Conservation (phyloP, 2,797 vertebrate species). For the Pantherophis vulpinus region DNA sequence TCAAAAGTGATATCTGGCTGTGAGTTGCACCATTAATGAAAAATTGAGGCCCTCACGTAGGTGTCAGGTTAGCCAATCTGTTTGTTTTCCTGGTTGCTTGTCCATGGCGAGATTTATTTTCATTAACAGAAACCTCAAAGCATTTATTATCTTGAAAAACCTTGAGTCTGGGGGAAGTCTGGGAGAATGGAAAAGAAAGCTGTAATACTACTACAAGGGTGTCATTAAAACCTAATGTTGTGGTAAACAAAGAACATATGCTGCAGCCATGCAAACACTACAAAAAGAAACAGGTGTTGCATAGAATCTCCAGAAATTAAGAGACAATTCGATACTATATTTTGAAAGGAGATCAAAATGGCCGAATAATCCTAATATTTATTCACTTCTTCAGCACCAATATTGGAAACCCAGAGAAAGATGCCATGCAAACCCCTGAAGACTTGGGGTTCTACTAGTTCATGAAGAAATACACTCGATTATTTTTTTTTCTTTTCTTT, state of each 20-base stretch:
- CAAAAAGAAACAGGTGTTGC: conserved; percentile 10
- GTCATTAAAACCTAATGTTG: conserved; percentile 13
- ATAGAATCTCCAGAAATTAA: background rate
- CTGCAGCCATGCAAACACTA: background rate
- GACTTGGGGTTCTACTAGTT: too few relatives aligned
- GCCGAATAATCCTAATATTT: background rate
- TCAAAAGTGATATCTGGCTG: conserved; percentile 45
- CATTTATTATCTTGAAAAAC: background rate
- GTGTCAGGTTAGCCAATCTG: conserved; percentile 17
- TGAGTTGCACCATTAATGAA: conserved; percentile 48
- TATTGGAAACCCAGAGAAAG: background rate
- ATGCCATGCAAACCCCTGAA: background rate
- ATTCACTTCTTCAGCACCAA: background rate
- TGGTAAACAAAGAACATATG: background rate
- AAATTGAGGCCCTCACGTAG: conserved; percentile 47
- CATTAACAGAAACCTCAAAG: conserved; percentile 25
- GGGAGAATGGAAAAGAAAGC: background rate
- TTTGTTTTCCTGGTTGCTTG: conserved; percentile 17
- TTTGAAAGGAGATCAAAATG: background rate
- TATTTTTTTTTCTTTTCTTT: background rate
- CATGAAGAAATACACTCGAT: background rate
- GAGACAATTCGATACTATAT: background rate
- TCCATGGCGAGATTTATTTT: conserved; percentile 17
- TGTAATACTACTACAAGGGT: background rate
- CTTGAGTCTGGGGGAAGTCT: background rate